These are phyloP conservation scores for Nasalis larvatus DNA, from an alignment of 2,113 vertebrate genomes.

Conservation along the genomic window DNA sequence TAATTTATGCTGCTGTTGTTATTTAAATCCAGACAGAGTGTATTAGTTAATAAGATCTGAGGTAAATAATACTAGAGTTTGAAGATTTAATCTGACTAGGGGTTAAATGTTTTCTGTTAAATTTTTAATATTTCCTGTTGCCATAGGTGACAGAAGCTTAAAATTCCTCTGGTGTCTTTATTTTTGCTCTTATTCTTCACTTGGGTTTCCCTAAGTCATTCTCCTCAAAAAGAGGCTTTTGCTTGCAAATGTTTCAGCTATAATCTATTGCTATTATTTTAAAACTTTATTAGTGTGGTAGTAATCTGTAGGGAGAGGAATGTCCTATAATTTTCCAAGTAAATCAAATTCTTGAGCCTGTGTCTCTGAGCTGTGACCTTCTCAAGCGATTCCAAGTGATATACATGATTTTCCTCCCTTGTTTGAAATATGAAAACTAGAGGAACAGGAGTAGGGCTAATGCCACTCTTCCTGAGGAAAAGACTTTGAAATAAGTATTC, in stretches of 20 bases:
- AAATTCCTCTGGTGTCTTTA: background rate
- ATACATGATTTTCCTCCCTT: background rate
- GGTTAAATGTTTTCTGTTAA: background rate
- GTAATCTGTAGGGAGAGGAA: background rate
- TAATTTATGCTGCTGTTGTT: background rate
- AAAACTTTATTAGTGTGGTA: background rate
- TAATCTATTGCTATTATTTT: background rate
- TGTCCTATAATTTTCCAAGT: background rate
- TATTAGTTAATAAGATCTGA: background rate
- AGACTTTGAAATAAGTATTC: background rate
- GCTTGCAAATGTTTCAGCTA: background rate
- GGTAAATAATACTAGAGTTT: background rate
- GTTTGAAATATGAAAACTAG: background rate
- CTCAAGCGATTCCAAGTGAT: background rate
- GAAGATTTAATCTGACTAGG: background rate
- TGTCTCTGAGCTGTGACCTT: background rate
- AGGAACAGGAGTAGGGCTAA: background rate
- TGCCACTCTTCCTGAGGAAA: background rate
- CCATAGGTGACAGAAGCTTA: background rate
- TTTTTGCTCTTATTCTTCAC: background rate
- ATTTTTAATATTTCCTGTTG: background rate
- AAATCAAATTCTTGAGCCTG: background rate
- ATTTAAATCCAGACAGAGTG: background rate
- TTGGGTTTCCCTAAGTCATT: background rate
- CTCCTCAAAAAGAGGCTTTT: background rate